Conservation (phyloP, 2,888 invertebrate species). For the Catocala nupta region DNA sequence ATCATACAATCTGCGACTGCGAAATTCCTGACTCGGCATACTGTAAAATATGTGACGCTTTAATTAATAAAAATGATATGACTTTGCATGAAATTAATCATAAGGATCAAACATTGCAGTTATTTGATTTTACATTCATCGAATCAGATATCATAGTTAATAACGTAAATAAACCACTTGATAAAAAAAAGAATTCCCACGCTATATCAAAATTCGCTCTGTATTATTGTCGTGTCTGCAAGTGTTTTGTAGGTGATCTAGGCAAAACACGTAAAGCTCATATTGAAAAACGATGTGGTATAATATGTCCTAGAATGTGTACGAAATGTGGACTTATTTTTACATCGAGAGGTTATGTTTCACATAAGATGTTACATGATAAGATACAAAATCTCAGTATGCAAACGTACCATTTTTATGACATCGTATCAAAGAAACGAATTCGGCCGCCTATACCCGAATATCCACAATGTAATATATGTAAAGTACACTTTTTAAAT, state of each 20-base stretch:
- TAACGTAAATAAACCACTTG: not conserved
- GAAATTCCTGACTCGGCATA: constrained; percentile 55
- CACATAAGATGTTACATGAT: constrained; percentile 63
- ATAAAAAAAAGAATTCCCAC: not conserved
- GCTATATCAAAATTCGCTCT: constrained; percentile 41
- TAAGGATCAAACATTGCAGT: constrained; percentile 30
- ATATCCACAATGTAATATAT: constrained; percentile 66
- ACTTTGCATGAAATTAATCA: constrained; percentile 54
- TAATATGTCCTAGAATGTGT: constrained; percentile 57
- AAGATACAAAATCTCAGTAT: constrained; percentile 56
- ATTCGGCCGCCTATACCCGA: constrained; percentile 69
- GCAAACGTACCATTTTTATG: constrained; percentile 68
- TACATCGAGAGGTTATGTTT: constrained; percentile 51
- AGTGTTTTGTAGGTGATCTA: constrained; percentile 60
- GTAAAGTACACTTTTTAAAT: constrained; percentile 65
- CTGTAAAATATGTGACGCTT: constrained; percentile 69
- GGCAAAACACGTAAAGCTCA: constrained; percentile 55
- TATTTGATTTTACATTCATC: constrained; percentile 52
- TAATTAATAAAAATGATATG: constrained; percentile 59
- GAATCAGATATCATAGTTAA: constrained; percentile 40
- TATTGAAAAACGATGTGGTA: constrained; percentile 53
- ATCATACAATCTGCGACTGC: constrained; percentile 59
- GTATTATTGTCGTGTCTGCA: constrained; percentile 65
- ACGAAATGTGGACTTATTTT: constrained; percentile 69
- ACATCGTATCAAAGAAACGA: constrained; percentile 57